Conservation (phyloP, 2,888 invertebrate genomes). For the Cheilosia vulpina region DNA sequence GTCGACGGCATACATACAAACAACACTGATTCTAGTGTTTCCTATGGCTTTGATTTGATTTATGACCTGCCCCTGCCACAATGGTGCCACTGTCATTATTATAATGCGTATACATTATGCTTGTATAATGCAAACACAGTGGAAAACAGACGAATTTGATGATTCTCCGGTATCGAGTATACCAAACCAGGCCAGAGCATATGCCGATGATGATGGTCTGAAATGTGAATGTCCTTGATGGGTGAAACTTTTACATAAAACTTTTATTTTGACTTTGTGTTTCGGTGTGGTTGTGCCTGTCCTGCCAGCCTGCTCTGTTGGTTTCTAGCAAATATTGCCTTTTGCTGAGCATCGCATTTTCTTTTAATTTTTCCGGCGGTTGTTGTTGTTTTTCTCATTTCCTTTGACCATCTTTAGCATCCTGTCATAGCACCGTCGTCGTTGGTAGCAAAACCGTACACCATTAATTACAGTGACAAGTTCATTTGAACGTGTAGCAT, state of each 20-base stretch:
- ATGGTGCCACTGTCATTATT: slow-evolving; percentile 43
- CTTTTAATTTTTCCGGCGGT: slow-evolving; percentile 2
- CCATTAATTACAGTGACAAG: slow-evolving; percentile 65
- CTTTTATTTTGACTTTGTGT: slow-evolving; percentile 42
- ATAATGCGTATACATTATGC: slow-evolving; percentile 11
- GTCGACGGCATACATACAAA: slow-evolving; percentile 44
- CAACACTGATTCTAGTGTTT: slow-evolving; percentile 49
- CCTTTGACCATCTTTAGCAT: slow-evolving; percentile 34
- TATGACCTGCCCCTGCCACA: slow-evolving; percentile 30
- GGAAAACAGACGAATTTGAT: slow-evolving; percentile 11
- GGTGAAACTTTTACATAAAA: slow-evolving; percentile 44
- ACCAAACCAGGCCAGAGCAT: slow-evolving; percentile 3
- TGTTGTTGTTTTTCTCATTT: slow-evolving; percentile 6
- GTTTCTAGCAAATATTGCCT: slow-evolving; percentile 41
- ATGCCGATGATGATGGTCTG: slow-evolving; percentile 7
- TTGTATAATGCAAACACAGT: slow-evolving; percentile 22
- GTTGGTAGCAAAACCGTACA: slow-evolving; percentile 1
- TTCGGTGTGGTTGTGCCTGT: slow-evolving; percentile 22
- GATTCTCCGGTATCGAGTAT: neutral
- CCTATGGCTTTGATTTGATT: slow-evolving; percentile 59
- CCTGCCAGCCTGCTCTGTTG: slow-evolving; percentile 21
- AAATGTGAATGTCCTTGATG: slow-evolving; percentile 35
- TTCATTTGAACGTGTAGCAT: slow-evolving; percentile 60
- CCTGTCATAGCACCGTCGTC: neutral
- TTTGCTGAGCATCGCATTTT: slow-evolving; percentile 10